Evolutionary conservation across 2,888 invertebrate genomes (phyloP).

Genomic region (Celastrina argiolus): DNA sequence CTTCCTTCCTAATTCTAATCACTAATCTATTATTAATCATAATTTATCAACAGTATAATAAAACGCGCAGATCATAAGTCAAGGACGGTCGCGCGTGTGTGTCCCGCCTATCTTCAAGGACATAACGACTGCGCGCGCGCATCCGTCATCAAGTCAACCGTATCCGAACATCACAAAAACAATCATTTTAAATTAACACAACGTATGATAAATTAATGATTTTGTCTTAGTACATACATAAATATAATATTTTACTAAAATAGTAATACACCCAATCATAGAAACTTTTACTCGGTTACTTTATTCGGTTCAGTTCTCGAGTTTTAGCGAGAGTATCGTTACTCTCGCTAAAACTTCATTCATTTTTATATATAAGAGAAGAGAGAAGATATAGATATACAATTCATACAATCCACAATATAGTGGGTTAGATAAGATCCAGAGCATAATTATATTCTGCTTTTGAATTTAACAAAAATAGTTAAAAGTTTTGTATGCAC

Average conservation of each 20-base stretch:
- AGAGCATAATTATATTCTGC: too few relatives aligned
- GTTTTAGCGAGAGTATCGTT: too few relatives aligned
- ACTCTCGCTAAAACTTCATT: too few relatives aligned
- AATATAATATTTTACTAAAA: neutral
- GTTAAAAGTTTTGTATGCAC: neutral
- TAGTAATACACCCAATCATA: neutral
- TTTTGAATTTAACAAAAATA: too few relatives aligned
- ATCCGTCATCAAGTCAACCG: constrained; percentile 32
- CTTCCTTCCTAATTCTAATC: too few relatives aligned
- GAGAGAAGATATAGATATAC: too few relatives aligned
- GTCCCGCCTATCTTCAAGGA: constrained; percentile 25
- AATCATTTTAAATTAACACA: constrained; percentile 25
- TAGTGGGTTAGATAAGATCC: too few relatives aligned
- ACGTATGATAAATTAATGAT: constrained; percentile 20
- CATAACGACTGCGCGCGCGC: constrained; percentile 29
- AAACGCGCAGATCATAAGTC: neutral
- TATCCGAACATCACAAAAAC: constrained; percentile 28
- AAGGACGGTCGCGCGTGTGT: constrained; percentile 25
- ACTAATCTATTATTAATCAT: neutral
- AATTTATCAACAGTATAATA: neutral
- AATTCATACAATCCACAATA: too few relatives aligned
- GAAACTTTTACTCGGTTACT: neutral
- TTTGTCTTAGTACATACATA: neutral
- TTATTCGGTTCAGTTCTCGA: too few relatives aligned
- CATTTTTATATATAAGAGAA: too few relatives aligned